Percentiles rank a stretch among this genome's conserved stretches.
Conservation (phyloP, 2,888 invertebrate species). For the Euzetes globulus region DNA sequence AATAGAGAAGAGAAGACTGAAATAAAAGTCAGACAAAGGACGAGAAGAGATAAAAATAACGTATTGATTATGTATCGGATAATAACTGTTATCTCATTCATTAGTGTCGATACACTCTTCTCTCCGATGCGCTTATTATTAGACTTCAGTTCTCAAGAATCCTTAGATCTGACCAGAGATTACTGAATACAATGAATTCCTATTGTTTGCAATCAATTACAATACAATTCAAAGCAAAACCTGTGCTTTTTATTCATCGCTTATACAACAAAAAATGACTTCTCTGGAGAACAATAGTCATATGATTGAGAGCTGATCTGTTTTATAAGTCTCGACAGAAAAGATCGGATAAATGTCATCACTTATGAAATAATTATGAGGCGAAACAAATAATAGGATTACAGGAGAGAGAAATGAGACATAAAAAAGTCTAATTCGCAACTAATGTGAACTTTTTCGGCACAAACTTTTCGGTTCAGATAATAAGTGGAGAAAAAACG, state of each 20-base stretch:
- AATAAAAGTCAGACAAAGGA: background rate
- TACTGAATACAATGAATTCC: background rate
- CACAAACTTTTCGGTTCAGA: background rate
- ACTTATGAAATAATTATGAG: slow-evolving; percentile 16
- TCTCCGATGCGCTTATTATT: background rate
- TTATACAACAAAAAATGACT: background rate
- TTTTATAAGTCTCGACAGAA: background rate
- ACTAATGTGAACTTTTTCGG: slow-evolving; percentile 1
- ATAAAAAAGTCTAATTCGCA: background rate
- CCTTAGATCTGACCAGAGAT: background rate
- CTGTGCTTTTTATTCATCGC: too few relatives aligned
- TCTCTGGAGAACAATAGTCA: background rate
- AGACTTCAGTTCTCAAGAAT: background rate
- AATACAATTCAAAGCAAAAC: background rate
- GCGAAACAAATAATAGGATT: slow-evolving; percentile 8
- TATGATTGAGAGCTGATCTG: background rate
- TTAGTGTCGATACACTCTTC: background rate
- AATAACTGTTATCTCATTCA: background rate
- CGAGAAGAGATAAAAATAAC: background rate
- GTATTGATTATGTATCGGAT: slow-evolving; percentile 23
- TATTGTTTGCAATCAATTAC: background rate
- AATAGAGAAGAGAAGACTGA: background rate
- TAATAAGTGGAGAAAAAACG: background rate
- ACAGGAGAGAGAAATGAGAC: background rate
- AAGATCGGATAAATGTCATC: slow-evolving; percentile 20